phyloP scores from a whole-genome alignment of 2,888 invertebrate genomes.

The Bimastos eiseni region DNA sequence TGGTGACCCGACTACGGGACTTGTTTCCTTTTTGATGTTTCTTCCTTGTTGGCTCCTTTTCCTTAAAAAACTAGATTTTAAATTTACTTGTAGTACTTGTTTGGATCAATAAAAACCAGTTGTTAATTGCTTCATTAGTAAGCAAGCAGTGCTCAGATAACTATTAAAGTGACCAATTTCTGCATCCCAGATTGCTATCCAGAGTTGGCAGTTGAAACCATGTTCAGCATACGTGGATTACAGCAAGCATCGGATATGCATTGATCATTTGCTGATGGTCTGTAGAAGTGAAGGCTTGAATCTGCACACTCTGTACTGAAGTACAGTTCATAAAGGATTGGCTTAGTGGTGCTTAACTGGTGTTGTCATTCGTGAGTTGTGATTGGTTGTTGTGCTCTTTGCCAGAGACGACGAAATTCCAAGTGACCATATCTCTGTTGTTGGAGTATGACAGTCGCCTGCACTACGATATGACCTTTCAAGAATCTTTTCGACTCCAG shows the following conservation, averaged over 20 bases:
- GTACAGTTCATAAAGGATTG: background rate
- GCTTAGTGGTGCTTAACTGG: background rate
- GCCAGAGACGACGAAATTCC: background rate
- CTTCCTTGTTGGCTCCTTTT: no score
- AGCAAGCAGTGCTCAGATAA: no score
- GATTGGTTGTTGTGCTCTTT: background rate
- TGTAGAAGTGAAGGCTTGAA: background rate
- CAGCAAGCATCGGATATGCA: background rate
- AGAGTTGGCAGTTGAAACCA: no score
- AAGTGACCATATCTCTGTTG: conserved; percentile 23
- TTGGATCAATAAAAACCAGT: no score
- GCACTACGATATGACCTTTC: background rate
- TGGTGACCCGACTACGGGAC: no score
- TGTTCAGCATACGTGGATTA: no score
- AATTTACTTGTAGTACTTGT: no score
- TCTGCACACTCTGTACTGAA: background rate
- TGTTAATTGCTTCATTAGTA: no score
- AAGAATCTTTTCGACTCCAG: conserved; percentile 14
- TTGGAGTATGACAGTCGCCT: conserved; percentile 6
- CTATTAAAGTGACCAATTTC: no score
- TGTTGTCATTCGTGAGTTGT: background rate
- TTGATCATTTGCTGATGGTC: background rate
- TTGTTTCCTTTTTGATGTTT: no score
- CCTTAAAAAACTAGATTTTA: no score
- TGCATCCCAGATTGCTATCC: no score